Evolutionary conservation across 2,888 invertebrate species (phyloP).

Genomic region (Drosophila hamatofila): DNA sequence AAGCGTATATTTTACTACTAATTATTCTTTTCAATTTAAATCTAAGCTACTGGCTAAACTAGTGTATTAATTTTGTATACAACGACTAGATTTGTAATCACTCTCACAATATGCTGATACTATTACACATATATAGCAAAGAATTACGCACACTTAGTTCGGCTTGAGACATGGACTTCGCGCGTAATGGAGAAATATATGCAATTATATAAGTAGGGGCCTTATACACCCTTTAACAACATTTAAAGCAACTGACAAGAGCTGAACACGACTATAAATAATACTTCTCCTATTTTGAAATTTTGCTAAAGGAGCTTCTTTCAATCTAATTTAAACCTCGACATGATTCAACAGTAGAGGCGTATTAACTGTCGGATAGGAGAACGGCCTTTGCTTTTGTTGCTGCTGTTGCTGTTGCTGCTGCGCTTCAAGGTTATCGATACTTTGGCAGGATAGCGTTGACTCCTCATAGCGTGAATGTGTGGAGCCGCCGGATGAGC

Average conservation of each 20-base stretch:
- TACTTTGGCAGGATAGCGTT: constrained; percentile 83
- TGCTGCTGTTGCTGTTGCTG: constrained; percentile 65
- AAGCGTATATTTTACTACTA: constrained; percentile 18
- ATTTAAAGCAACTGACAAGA: constrained; percentile 58
- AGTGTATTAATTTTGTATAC: constrained; percentile 46
- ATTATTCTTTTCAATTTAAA: constrained; percentile 28
- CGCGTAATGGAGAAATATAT: not conserved
- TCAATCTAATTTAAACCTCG: constrained; percentile 68
- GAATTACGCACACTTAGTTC: not conserved
- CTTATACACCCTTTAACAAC: constrained; percentile 32
- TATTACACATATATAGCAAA: constrained; percentile 33
- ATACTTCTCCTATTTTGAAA: constrained; percentile 51
- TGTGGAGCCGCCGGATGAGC: constrained; percentile 83
- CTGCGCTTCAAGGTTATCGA: constrained; percentile 71
- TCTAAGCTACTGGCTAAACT: constrained; percentile 25
- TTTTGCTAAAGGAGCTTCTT: constrained; percentile 52
- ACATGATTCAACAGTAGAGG: constrained; percentile 84
- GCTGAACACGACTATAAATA: constrained; percentile 48
- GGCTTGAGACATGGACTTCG: not conserved
- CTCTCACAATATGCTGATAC: constrained; percentile 75
- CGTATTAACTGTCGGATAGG: constrained; percentile 83
- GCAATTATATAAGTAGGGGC: not conserved
- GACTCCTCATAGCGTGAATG: constrained; percentile 83
- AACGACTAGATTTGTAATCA: constrained; percentile 79
- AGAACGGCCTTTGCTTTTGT: constrained; percentile 76